Base-by-base conservation (phyloP, 2,888 invertebrate species). In the Masnerella sp. region DNA sequence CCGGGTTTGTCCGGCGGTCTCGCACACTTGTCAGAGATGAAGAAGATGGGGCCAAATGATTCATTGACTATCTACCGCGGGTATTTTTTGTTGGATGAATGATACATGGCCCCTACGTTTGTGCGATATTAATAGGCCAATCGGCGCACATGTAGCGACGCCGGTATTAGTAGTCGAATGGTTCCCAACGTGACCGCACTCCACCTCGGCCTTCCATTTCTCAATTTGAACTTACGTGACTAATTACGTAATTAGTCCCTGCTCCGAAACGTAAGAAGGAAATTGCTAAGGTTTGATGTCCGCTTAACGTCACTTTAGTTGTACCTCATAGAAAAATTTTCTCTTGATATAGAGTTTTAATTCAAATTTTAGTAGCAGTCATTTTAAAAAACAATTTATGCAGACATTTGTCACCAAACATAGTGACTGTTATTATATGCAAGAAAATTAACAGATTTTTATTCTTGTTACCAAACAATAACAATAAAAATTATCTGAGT, bases 171-270 rank as follows among this genome's bases (percentile, higher is more conserved):
- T 54, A 56, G 51, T 58, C 49, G 25, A 42, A 58, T 42, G 58
- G 49, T 58, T 70, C 56, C 56, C 43, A 70, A 54, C 61, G 62
- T 61, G 56, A 70, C 61, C 62, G 56, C 56, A 51, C 49, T 62
- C 28, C 34, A 42, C 49, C 36, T 38, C 34, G 30, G 47, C 49
- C 61, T 42, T 45, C 68, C 61, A 54, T 61, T 69, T 62, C 69
- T 69, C 54, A 54, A 47, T 69, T 62, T 42, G 43, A 69, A 54
- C 61, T 62, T 69, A 54, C 69, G 61, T 47, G 69, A 62, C 61
- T 69, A 69, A 61, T 69, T 69, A 47, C 54, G 61, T 47, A 69
- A 69, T 69, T 69, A 69, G 61, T 47, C 17, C 42, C 17, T 25
- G 36, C 43, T 32, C 32, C 45, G 36, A 61, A 58, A 34, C 20